Evolutionary conservation across 2,888 invertebrate species (phyloP), one percentile per base, ranked within the genome.

Genomic region (Harpalus rubripes): DNA sequence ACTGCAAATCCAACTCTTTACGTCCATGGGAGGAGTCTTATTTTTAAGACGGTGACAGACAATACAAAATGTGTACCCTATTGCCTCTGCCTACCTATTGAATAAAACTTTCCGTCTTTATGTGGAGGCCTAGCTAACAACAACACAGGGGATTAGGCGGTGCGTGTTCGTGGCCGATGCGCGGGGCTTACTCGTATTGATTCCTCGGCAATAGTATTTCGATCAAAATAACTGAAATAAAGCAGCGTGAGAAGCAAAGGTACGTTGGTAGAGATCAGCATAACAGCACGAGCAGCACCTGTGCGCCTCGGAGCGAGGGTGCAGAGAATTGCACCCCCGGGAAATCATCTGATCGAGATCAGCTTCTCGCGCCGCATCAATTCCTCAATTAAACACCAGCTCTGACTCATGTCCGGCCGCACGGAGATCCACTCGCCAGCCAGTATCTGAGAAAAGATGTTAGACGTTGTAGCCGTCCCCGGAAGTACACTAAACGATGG

Each of bases 331-430:
- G 88, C 87, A 86, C 89, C 87, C 87, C 81, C 86, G 89, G 89
- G 89, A 89, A 89, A 89, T 89, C 88, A 88, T 87, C 87, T 88
- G 89, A 89, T 89, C 88, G 89, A 88, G 88, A 88, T 85, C 85
- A 85, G 80, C 80, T 85, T 80, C 85, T 80, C 79, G 85, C 76
- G 84, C 85, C 80, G 80, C 85, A 85, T 85, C 85, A 85, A 85
- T 85, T 85, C 85, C 80, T 85, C 85, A 85, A 85, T 85, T 85
- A 85, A 85, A 85, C 85, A 85, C 80, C 80, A 65, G 63, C 56
- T 78, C 84, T 84, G 84, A 84, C 84, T 84, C 84, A 84, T 80
- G 85, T 85, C 52, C 65, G 80, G 39, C 58, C 79, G 32, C 78
- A 84, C 63, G 44, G 10, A 6, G 10, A 52, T 52, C 12, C 44